Evolutionary conservation across 2,797 vertebrate species (phyloP), one percentile per base, ranked within the genome.

Genomic region (Acestrorhynchus altus): DNA sequence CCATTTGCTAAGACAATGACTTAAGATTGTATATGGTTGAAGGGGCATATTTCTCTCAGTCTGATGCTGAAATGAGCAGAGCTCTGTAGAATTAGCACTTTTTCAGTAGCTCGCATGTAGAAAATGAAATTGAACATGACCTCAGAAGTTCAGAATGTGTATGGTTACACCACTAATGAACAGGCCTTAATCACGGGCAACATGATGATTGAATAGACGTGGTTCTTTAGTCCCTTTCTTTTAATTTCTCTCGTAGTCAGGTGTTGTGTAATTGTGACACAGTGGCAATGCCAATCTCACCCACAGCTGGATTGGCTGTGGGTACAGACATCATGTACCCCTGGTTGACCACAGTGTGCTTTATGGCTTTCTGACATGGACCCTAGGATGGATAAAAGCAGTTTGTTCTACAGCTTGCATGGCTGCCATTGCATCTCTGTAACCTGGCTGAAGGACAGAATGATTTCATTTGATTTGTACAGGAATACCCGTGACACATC

Each of bases 261-360:
- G 28, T 5, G 18, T 69, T 69, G 51, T 39, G 51, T 69, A 74
- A 64, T 51, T 60, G 39, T 80, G 72, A 80, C 72, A 49, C 72
- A 74, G 4, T 39, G n/a, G n/a, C 26, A 46, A 79, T 79, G 63
- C 70, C 67, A 66, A 78, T 49, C 64, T 79, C 16, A 8, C 15
- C 8, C 35, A 67, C 4, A 40, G 65, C 68, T 75, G 57, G 42
- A 54, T 61, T 66, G 51, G 61, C 60, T 51, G 20, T n/a, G 22
- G 28, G 22, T 20, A n/a, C 26, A n/a, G 18, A 9, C 52, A 46
- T 74, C 63, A 72, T 61, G 61, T 42, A 20, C 66, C 7, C 15
- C 60, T 63, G 72, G 46, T 46, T 74, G 78, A 69, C 78, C 66
- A 26, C 47, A 47, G 11, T 56, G 61, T 24, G 51, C 66, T 44